Evolutionary conservation across 2,113 vertebrate species (phyloP).

Genomic region (Limanda limanda): DNA sequence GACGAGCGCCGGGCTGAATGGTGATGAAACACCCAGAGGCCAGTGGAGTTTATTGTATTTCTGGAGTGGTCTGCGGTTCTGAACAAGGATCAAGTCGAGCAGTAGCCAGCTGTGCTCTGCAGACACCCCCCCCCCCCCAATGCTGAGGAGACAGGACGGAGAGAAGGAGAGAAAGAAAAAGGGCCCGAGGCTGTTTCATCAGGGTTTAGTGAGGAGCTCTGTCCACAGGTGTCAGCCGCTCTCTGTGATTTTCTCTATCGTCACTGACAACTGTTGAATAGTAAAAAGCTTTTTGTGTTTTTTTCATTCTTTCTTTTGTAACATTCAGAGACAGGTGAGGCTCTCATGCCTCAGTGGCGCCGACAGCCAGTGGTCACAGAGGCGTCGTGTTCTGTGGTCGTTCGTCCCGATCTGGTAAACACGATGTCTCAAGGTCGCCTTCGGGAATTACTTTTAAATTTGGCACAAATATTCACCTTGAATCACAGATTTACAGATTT

Average conservation of each 20-base stretch:
- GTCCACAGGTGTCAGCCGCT: conserved; percentile 5
- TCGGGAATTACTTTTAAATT: too few species aligned
- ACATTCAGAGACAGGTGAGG: too few species aligned
- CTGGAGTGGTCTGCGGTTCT: not conserved
- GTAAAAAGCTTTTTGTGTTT: not conserved
- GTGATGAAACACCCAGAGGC: not conserved
- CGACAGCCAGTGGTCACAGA: too few species aligned
- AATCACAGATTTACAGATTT: too few species aligned
- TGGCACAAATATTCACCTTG: too few species aligned
- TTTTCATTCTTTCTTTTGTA: not conserved
- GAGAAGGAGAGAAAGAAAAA: not conserved
- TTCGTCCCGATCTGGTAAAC: too few species aligned
- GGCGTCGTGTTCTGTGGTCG: too few species aligned
- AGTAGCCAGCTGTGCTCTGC: conserved; percentile 1
- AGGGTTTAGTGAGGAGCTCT: not conserved
- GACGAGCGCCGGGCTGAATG: conserved; percentile 8
- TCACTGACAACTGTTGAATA: not conserved
- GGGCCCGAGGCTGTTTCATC: not conserved
- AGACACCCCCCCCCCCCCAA: too few species aligned
- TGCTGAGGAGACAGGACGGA: not conserved
- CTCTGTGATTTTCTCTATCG: conserved; percentile 2
- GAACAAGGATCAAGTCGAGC: conserved; percentile 20
- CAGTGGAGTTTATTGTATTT: not conserved
- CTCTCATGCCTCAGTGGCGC: too few species aligned
- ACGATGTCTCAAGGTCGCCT: too few species aligned